These are phyloP conservation scores for Tetranychus truncatus DNA, from an alignment of 2,888 invertebrate genomes.

Conservation along the genomic window DNA sequence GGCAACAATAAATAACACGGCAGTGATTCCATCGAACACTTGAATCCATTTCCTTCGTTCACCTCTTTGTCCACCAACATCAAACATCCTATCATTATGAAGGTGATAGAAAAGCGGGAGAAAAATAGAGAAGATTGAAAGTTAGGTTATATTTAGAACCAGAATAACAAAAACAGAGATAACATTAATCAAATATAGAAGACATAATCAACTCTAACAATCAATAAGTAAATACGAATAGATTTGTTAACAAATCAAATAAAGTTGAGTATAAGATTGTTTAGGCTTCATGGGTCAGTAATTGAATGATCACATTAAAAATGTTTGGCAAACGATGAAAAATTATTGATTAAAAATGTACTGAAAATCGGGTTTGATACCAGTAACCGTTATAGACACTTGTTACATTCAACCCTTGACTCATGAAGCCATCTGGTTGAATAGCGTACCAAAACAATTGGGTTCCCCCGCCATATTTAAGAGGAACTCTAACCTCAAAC, in stretches of 20 bases:
- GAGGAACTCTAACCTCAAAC: slow-evolving; percentile 51
- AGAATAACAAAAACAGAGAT: slow-evolving; percentile 11
- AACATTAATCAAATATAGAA: background rate
- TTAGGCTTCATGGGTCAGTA: background rate
- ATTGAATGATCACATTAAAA: background rate
- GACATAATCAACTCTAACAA: background rate
- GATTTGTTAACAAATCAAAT: too few relatives aligned
- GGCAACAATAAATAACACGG: slow-evolving; percentile 59
- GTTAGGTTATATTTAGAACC: too few relatives aligned
- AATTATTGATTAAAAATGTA: background rate
- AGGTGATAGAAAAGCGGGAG: background rate
- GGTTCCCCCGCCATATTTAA: slow-evolving; percentile 47
- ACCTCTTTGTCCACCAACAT: slow-evolving; percentile 64
- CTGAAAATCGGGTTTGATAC: too few relatives aligned
- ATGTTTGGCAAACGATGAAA: background rate
- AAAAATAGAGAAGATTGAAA: too few relatives aligned
- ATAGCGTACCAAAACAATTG: slow-evolving; percentile 44
- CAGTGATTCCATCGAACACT: slow-evolving; percentile 63
- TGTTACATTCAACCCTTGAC: background rate
- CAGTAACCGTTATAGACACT: background rate
- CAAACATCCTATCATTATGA: slow-evolving; percentile 44
- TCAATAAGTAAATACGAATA: background rate
- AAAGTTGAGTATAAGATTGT: background rate
- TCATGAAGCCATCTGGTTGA: background rate
- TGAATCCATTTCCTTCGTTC: slow-evolving; percentile 65